Base-by-base conservation (phyloP, 2,797 vertebrate genomes). In the Myotis findleyi region DNA sequence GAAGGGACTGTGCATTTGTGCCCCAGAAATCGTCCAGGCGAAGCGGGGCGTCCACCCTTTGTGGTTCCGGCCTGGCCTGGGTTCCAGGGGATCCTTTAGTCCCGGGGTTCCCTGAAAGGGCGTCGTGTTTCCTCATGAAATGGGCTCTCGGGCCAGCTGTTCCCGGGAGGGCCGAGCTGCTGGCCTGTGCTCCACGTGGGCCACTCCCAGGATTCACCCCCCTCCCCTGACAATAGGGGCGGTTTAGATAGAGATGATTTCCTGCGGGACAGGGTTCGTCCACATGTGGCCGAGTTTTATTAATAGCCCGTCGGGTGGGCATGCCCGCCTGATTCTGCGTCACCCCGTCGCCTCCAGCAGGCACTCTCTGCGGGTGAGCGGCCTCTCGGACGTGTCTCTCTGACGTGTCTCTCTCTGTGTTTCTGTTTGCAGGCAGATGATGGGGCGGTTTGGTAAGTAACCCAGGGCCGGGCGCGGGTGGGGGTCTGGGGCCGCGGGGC, bases 371-470 rank as follows among this genome's bases (percentile, higher is more conserved):
- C 2, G 11, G 47, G 25, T 5, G 57, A 27, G 57, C 57, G 25
- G 5, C 57, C 57, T 11, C 57, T 13, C 57, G 23, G 21, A 23
- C 53, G 21, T 23, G 21, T 59, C 12, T 30, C 59, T 62, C 59
- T 62, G 59, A 30, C 62, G n/a, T 27, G 4, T 59, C 16, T 5
- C 92, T 95, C 6, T 93, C 93, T 96, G 38, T 96, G 44, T 75
- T 97, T 97, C 79, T 98, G 25, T 5, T 98, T 98, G 57, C 98
- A 99, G 99, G 98, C 99, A 99, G 99, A 99, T 99, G 99, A 98
- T 99, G 99, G 99, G 99, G 86, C 98, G 99, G 93, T 99, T 99
- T 96, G 99, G 99, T 99, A 95, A 99, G 99, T 99, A 97, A 33
- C 21, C 12, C 10, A 3, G 10, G 23, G 20, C 8, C 64, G 41